Conservation (phyloP, 2,113 vertebrate species). For the Zapornia atra region DNA sequence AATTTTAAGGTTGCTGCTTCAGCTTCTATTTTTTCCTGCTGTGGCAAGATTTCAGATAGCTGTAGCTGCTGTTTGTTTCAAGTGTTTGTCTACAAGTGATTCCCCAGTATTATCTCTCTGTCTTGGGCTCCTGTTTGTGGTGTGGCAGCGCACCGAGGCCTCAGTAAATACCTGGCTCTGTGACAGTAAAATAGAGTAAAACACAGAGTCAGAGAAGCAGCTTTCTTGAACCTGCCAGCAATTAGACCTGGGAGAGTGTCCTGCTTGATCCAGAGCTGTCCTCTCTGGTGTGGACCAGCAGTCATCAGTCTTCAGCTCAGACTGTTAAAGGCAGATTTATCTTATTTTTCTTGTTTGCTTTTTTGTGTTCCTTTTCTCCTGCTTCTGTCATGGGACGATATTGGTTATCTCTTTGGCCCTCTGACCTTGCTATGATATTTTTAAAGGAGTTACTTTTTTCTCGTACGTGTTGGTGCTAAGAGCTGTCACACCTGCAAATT, state of each 20-base stretch:
- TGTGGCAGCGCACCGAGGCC: background rate
- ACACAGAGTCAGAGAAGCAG: background rate
- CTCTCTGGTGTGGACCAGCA: background rate
- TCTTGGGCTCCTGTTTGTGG: background rate
- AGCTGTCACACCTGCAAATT: background rate
- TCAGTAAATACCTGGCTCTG: background rate
- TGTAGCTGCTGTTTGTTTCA: background rate
- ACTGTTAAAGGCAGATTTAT: background rate
- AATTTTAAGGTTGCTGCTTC: background rate
- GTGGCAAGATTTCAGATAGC: background rate
- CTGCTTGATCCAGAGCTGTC: background rate
- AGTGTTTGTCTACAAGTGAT: background rate
- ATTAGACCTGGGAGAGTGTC: background rate
- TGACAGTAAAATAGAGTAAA: background rate
- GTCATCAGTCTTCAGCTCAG: background rate
- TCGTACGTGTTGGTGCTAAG: background rate
- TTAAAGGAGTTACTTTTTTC: background rate
- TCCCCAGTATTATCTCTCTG: background rate
- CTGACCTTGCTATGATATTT: background rate
- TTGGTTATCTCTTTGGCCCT: background rate
- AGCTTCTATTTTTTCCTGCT: fast-evolving
- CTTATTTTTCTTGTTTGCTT: background rate
- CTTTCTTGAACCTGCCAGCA: background rate
- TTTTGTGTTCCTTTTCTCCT: background rate
- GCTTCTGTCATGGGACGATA: background rate